phyloP scores from a whole-genome alignment of 2,113 vertebrate genomes.

The Cyprinus carpio region DNA sequence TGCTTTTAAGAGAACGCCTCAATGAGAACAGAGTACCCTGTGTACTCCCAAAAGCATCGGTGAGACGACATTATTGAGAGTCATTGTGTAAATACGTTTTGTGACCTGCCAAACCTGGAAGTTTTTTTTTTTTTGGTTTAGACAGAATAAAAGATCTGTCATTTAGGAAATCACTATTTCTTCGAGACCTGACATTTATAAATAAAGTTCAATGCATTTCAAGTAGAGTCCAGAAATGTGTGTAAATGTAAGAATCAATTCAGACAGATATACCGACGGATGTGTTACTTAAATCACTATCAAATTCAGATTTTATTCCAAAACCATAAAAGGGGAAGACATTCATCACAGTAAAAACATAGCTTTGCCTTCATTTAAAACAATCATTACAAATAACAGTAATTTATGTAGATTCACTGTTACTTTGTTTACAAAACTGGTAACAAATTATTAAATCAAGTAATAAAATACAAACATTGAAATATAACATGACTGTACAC shows the following conservation, averaged over 20 bases:
- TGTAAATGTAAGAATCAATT: not conserved
- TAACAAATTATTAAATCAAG: constrained; percentile 58
- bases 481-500: constrained; percentile 52
- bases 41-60: constrained; percentile 14
- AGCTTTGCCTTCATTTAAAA: constrained; percentile 69
- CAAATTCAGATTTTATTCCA: constrained; percentile 67
- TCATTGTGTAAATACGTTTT: not conserved
- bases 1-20: constrained; percentile 43
- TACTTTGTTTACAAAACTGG: constrained; percentile 68
- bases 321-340: constrained; percentile 61
- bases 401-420: constrained; percentile 61
- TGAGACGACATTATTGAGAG: constrained; percentile 33
- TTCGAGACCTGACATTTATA: not conserved
- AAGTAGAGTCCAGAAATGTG: not conserved
- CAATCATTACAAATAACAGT: constrained; percentile 77
- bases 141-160: not conserved
- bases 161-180: not conserved
- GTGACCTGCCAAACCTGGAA: not conserved
- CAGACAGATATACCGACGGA: not conserved
- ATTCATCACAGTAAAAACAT: constrained; percentile 63
- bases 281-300: not conserved
- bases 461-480: constrained; percentile 68
- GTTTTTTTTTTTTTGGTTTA: not conserved
- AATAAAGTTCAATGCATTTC: not conserved
- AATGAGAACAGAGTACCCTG: not conserved